These are phyloP conservation scores for Delphinapterus leucas DNA, from an alignment of 2,113 vertebrate species.

Conservation along the genomic window DNA sequence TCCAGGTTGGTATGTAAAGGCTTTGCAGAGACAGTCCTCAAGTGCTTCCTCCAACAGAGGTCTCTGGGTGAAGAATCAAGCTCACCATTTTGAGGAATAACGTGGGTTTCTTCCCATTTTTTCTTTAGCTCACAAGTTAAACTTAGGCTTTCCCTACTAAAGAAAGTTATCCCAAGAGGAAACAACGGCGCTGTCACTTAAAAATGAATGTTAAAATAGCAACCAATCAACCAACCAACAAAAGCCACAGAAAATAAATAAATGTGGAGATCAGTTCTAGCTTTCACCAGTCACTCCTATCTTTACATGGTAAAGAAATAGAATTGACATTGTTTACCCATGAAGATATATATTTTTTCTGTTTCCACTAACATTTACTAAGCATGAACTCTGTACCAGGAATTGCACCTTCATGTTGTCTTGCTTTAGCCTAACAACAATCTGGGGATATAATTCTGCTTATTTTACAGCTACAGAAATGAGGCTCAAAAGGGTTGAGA, in stretches of 20 bases:
- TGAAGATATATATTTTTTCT: neutral
- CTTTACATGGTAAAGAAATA: neutral
- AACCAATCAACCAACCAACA: neutral
- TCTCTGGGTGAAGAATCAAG: neutral
- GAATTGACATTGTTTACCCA: neutral
- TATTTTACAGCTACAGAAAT: neutral
- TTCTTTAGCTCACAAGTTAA: neutral
- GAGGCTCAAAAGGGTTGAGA: neutral
- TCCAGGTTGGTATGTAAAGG: fast-evolving
- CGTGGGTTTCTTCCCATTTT: neutral
- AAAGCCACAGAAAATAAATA: neutral
- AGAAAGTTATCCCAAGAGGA: neutral
- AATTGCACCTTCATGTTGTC: neutral
- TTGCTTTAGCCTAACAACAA: neutral
- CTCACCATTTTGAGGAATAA: neutral
- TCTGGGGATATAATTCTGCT: neutral
- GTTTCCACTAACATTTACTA: neutral
- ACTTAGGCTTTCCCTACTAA: neutral
- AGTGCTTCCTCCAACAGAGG: neutral
- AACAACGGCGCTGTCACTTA: neutral
- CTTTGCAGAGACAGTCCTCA: neutral
- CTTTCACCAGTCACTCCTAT: neutral
- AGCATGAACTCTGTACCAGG: neutral
- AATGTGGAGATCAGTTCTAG: neutral
- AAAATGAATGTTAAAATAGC: neutral